Conservation (phyloP, 30 jellyfish, hydroid and myxozoan species). For the Phacellophora camtschatica region DNA sequence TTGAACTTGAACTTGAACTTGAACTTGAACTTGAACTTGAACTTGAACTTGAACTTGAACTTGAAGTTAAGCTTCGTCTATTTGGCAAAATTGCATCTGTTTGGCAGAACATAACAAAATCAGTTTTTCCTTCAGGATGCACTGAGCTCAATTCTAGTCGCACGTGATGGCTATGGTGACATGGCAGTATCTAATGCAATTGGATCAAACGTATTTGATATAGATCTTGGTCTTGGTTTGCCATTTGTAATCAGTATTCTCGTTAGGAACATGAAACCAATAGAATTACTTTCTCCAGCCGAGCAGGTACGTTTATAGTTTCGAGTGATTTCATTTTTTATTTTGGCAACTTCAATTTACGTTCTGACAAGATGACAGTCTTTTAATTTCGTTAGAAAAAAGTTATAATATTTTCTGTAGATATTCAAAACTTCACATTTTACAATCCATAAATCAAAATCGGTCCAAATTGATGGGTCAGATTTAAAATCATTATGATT, state of each 20-base stretch:
- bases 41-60: no score
- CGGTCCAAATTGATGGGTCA: no score
- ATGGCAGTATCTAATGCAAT: constrained; percentile 99
- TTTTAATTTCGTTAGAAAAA: no score
- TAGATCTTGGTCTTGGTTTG: constrained; percentile 89
- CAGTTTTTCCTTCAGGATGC: constrained; percentile 76
- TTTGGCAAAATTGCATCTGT: background rate
- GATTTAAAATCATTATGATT: no score
- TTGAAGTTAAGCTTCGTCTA: background rate
- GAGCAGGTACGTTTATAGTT: constrained; percentile 57
- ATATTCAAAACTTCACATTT: no score
- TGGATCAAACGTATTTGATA: constrained; percentile 93
- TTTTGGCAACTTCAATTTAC: background rate
- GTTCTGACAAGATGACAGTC: no score
- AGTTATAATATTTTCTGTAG: no score
- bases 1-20: no score
- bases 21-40: no score
- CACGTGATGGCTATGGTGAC: constrained; percentile 98
- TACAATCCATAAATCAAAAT: no score
- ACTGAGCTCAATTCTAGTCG: constrained; percentile 90
- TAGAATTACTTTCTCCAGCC: constrained; percentile 33
- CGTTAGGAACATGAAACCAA: constrained; percentile 74
- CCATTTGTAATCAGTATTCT: constrained; percentile 91
- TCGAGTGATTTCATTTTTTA: background rate
- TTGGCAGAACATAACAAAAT: background rate